A percentile compares a stretch with the other conserved stretches of the same genome.
These are phyloP conservation scores for Sula dactylatra DNA, from an alignment of 2,113 vertebrate species.

Conservation along the genomic window DNA sequence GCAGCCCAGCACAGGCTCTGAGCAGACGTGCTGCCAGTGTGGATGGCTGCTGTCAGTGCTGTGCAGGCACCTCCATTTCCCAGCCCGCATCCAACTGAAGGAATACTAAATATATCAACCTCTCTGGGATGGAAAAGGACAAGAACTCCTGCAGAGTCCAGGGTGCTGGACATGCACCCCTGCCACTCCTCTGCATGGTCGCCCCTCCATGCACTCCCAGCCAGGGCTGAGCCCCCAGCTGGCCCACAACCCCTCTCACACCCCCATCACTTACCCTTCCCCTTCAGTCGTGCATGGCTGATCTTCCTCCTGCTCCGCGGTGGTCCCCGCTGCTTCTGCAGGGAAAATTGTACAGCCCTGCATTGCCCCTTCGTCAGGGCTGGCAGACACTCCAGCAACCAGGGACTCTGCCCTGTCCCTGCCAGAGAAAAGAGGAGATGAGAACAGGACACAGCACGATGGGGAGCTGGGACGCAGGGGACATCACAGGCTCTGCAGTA, in stretches of 20 bases:
- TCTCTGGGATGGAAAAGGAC: not conserved
- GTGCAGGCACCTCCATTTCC: not conserved
- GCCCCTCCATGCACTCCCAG: not conserved
- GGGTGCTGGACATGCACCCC: not conserved
- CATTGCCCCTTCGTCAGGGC: fast-evolving
- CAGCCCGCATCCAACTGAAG: not conserved
- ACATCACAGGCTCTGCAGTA: not conserved
- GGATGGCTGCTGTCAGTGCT: not conserved
- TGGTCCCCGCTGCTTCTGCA: not conserved
- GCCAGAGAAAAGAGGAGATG: not conserved
- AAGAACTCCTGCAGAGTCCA: not conserved
- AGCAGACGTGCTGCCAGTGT: not conserved
- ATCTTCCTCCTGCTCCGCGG: slow-evolving; percentile 17
- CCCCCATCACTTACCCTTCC: slow-evolving; percentile 9
- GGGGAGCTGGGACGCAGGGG: not conserved
- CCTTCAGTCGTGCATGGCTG: not conserved
- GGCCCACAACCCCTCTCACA: not conserved
- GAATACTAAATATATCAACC: not conserved
- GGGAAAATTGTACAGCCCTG: not conserved
- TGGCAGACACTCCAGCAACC: not conserved
- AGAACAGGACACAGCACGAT: not conserved
- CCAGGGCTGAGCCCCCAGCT: not conserved
- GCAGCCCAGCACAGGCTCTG: not conserved
- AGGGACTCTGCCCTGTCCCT: not conserved
- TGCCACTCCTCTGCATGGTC: fast-evolving